Conservation (phyloP, 2,888 invertebrate genomes). For the Stegophylla sp. region DNA sequence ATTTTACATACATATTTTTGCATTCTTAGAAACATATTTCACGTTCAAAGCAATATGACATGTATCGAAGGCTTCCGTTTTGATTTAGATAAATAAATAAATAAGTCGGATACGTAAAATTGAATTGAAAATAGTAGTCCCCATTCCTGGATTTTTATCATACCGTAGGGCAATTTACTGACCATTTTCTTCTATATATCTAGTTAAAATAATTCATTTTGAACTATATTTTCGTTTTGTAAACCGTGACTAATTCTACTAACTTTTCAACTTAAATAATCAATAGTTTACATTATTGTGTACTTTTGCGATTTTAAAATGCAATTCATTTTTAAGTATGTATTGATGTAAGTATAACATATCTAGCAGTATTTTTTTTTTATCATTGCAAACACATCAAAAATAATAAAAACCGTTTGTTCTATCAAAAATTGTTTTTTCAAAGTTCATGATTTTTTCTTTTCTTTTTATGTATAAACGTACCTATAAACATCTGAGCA, state of each 20-base stretch:
- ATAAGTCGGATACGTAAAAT: slow-evolving; percentile 1
- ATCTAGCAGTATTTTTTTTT: too few species aligned
- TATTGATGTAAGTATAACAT: too few species aligned
- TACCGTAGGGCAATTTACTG: not conserved
- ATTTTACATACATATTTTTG: not conserved
- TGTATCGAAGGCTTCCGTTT: not conserved
- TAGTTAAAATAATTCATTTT: not conserved
- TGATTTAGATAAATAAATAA: slow-evolving; percentile 13
- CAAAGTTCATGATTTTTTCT: not conserved
- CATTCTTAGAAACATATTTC: slow-evolving; percentile 8
- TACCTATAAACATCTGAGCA: not conserved
- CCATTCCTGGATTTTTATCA: not conserved
- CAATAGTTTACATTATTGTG: too few species aligned
- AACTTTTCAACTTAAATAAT: not conserved
- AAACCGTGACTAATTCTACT: not conserved
- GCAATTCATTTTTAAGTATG: too few species aligned
- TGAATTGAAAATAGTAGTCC: slow-evolving; percentile 8
- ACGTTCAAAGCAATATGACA: not conserved
- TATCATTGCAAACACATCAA: too few species aligned
- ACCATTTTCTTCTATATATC: not conserved
- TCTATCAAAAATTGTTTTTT: too few species aligned
- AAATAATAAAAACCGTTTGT: too few species aligned
- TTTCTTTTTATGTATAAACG: not conserved
- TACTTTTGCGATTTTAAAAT: too few species aligned
- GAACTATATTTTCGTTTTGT: not conserved